Base-by-base conservation (phyloP, 2,113 vertebrate genomes). In the Phodopus roborovskii region DNA sequence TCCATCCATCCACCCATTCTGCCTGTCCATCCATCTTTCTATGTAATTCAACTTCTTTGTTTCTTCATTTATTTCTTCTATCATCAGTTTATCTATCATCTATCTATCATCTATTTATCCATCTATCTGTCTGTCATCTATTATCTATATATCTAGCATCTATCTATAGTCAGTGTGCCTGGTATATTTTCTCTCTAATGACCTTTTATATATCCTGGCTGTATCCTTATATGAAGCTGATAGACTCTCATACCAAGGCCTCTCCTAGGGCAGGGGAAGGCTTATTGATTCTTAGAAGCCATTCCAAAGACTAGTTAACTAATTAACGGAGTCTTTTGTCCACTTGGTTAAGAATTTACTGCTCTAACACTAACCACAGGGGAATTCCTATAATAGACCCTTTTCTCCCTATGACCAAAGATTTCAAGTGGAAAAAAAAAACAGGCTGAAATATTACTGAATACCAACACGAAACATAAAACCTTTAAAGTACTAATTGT, bases 401-500 rank as follows among this genome's bases (percentile, higher is more conserved):
- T 36, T 66, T 86, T 16, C 28, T 45, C 48, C 19, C 12, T 20
- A 3, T 20, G 50, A 90, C 15, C 94, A 13, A 73, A 81, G 71
- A 48, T 75, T 58, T 30, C 15, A 56, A 39, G 66, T 39, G 39
- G 19, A 45, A 45, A 45, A n/a, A 39, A 45, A 60, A 36, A 39
- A 9, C 58, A 7, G 33, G 50, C 36, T 88, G 66, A 77, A 91
- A 36, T 77, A 36, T 42, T 7, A 24, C 60, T 28, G 81, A 64
- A 17, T 70, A 60, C 22, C 84, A 36, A 13, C 88, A 50, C 3
- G 30, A 90, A 53, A 60, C 71, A 53, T 2, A 62, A 39, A 75
- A 24, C 85, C 64, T 85, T 87, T 58, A 70, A 81, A 36, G 30
- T 10, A 62, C 95, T 95, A 86, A 92, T 87, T 91, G 62, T 42